A percentile compares a stretch with the other conserved stretches of the same genome.
These are phyloP conservation scores for Sinodicranocentrus sp. DNA, from an alignment of 2,888 invertebrate genomes.

Conservation along the genomic window DNA sequence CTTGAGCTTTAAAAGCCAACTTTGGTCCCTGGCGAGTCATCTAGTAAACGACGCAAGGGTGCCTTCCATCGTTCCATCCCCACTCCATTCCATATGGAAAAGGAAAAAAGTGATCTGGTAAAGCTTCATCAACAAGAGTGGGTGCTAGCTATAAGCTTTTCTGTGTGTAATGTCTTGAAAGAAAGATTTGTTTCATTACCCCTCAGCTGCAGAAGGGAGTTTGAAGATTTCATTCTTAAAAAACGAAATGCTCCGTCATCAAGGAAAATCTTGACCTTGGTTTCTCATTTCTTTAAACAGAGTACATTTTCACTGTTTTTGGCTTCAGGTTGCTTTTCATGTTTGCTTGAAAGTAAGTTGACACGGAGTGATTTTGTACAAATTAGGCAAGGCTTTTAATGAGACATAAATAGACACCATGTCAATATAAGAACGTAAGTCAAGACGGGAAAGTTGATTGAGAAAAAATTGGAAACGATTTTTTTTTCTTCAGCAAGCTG, in stretches of 20 bases:
- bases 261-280: slow-evolving; percentile 55
- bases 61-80: background rate
- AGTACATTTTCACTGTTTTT: too few species aligned
- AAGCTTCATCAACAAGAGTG: slow-evolving; percentile 8
- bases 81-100: too few species aligned
- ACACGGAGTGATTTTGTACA: slow-evolving; percentile 54
- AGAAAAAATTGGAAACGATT: background rate
- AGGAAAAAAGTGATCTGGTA: too few species aligned
- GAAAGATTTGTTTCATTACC: slow-evolving; percentile 11
- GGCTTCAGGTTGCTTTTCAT: slow-evolving; percentile 38
- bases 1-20: background rate
- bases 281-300: slow-evolving; percentile 46
- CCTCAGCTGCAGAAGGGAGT: slow-evolving; percentile 27
- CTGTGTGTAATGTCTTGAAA: background rate
- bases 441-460: background rate
- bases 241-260: slow-evolving; percentile 23
- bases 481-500: background rate
- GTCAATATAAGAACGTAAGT: background rate
- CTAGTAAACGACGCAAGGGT: background rate
- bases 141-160: background rate
- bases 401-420: slow-evolving; percentile 33
- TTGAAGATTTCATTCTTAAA: slow-evolving; percentile 43
- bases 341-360: slow-evolving; percentile 36
- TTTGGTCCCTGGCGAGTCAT: slow-evolving; percentile 3
- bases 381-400: slow-evolving; percentile 50